These are phyloP conservation scores for Conus canariensis DNA, from an alignment of 2,888 invertebrate species.

Conservation along the genomic window DNA sequence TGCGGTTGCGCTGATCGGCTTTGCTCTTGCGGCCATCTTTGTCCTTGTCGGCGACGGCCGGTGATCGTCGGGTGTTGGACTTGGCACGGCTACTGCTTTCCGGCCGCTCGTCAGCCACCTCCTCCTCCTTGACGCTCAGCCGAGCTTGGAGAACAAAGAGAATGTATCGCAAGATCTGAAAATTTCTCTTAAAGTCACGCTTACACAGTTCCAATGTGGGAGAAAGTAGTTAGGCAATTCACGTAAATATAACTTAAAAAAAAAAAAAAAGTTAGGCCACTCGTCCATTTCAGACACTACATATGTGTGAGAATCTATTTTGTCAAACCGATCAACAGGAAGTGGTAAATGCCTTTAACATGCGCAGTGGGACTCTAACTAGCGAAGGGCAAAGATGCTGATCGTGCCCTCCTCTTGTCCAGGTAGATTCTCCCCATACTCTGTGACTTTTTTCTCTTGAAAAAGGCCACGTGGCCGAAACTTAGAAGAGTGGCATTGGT, in stretches of 20 bases:
- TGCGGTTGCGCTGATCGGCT: background rate
- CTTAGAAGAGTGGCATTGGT: too few relatives aligned
- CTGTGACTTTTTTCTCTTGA: too few relatives aligned
- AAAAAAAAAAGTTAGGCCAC: too few relatives aligned
- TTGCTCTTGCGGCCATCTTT: constrained; percentile 26
- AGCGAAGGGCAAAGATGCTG: too few relatives aligned
- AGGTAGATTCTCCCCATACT: too few relatives aligned
- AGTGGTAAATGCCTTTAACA: too few relatives aligned
- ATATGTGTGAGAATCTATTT: too few relatives aligned
- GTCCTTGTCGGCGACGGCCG: constrained; percentile 30
- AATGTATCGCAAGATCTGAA: background rate
- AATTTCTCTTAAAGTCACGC: background rate
- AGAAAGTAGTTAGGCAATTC: background rate
- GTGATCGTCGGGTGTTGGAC: constrained; percentile 35
- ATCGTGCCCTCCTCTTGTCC: too few relatives aligned
- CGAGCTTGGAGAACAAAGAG: constrained; percentile 27
- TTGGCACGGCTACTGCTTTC: constrained; percentile 41
- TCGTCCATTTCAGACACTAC: too few relatives aligned
- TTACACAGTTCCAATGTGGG: background rate
- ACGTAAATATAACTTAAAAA: background rate
- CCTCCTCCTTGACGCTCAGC: constrained; percentile 40
- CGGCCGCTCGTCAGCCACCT: background rate
- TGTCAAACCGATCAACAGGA: too few relatives aligned
- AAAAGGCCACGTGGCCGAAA: too few relatives aligned
- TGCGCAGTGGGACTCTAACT: too few relatives aligned